Evolutionary conservation across 2,113 vertebrate species (phyloP), one percentile per base, ranked within the genome.

Genomic region (Delphinapterus leucas): DNA sequence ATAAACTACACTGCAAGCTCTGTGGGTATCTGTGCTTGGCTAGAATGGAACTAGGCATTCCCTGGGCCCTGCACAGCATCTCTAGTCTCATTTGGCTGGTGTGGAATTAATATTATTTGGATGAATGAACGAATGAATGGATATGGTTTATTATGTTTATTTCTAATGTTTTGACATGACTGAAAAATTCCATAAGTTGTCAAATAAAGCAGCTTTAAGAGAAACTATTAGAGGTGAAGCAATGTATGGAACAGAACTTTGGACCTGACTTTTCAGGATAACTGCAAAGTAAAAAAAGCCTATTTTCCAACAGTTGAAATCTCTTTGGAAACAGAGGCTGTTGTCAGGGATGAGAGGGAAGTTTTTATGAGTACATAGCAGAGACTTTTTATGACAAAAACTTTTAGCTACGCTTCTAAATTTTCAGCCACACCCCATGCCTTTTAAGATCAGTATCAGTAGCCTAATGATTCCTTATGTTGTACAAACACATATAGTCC

Each of bases 21-120:
- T 53, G 0, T 31, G n/a, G 3, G 36, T 58, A 5, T 15, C 12
- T 15, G 13, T 25, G 3, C 15, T 73, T 13, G 58, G 17, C 92
- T 1, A 47, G 33, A 44, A 44, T 41, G 49, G 26, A 55, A 14
- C 2, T 7, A 44, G 23, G 1, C 53, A 76, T 76, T 28, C 36
- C 33, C 3, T 23, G 28, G 33, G 3, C 4, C 12, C 5, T 23
- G n/a, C 6, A 4, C 0, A 49, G 18, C 3, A 4, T 28, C 6
- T 53, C 11, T 53, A 36, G 15, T 41, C 26, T 44, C n/a, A 65
- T 33, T 87, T 38, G 15, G 14, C 61, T 44, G 5, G 20, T 83
- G 25, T 10, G n/a, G 5, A 90, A 49, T 55, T 55, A 7, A 33
- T 55, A 61, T 36, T 25, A 36, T 25, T 67, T 83, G 13, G 36